phyloP scores from a whole-genome alignment of 2,797 vertebrate species.

The Cryptoprocta ferox region DNA sequence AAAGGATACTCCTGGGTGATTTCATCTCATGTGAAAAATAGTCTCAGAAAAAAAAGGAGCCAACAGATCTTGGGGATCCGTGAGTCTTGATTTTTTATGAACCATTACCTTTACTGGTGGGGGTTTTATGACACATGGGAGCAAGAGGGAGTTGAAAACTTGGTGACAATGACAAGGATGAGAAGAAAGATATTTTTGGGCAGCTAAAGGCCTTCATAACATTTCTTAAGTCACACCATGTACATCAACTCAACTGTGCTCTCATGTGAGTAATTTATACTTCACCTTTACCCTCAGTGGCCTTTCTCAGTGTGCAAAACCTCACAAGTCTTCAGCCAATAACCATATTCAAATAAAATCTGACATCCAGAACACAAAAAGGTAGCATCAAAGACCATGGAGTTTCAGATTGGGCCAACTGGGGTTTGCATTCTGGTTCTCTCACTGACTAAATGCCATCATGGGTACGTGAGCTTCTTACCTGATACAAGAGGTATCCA shows the following conservation, averaged over 20 bases:
- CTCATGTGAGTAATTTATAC: not conserved
- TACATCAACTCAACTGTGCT: not conserved
- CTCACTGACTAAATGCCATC: not conserved
- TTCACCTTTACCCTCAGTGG: not conserved
- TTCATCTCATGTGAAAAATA: not conserved
- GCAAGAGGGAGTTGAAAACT: not conserved
- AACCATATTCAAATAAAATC: not conserved
- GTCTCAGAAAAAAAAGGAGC: not conserved
- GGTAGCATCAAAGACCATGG: not conserved
- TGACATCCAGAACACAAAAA: not conserved
- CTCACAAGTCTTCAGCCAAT: not conserved
- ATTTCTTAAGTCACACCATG: not conserved
- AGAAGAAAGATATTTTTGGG: not conserved
- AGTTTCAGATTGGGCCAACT: not conserved
- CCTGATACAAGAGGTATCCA: not conserved
- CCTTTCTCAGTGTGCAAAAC: not conserved
- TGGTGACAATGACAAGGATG: not conserved
- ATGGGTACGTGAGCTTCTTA: not conserved
- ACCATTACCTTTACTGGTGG: not conserved
- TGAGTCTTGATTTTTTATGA: not conserved
- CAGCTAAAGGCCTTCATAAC: not conserved
- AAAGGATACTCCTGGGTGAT: not conserved
- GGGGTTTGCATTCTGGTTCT: not conserved
- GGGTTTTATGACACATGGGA: not conserved
- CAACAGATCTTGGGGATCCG: not conserved